phyloP scores from a whole-genome alignment of 2,797 vertebrate species.

The Alca torda region DNA sequence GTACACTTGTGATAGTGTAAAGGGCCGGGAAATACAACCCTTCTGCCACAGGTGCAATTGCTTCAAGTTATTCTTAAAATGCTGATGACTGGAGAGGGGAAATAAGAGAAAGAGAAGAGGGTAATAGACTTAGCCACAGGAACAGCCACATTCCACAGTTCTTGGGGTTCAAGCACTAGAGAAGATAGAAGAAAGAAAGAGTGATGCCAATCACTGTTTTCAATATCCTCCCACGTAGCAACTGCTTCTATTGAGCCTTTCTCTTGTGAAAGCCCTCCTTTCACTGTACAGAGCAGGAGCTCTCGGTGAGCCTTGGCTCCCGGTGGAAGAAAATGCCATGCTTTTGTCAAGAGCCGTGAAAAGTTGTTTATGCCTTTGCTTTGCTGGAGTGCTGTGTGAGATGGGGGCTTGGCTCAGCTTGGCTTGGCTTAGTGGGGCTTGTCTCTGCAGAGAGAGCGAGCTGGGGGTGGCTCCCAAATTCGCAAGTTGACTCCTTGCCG shows the following conservation, averaged over 20 bases:
- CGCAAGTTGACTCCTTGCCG: neutral
- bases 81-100: neutral
- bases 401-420: neutral
- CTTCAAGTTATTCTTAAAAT: neutral
- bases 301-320: slow-evolving; percentile 16
- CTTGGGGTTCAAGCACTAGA: slow-evolving; percentile 33
- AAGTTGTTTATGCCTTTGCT: slow-evolving; percentile 15
- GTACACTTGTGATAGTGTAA: fast-evolving
- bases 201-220: slow-evolving; percentile 67
- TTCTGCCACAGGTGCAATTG: fast-evolving
- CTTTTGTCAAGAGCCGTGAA: neutral
- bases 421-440: neutral
- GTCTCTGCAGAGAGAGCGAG: neutral
- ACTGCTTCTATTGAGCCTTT: slow-evolving; percentile 70
- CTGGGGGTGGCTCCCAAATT: neutral
- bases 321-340: neutral
- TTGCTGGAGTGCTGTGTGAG: neutral
- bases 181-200: slow-evolving; percentile 44
- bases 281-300: slow-evolving; percentile 24
- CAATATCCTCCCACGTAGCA: slow-evolving; percentile 64
- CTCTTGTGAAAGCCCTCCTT: slow-evolving; percentile 64
- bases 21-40: neutral
- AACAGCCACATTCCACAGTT: slow-evolving; percentile 7
- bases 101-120: neutral
- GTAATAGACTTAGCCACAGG: neutral